Base-by-base conservation (phyloP, 2,113 vertebrate species). In the Numenius arquata region DNA sequence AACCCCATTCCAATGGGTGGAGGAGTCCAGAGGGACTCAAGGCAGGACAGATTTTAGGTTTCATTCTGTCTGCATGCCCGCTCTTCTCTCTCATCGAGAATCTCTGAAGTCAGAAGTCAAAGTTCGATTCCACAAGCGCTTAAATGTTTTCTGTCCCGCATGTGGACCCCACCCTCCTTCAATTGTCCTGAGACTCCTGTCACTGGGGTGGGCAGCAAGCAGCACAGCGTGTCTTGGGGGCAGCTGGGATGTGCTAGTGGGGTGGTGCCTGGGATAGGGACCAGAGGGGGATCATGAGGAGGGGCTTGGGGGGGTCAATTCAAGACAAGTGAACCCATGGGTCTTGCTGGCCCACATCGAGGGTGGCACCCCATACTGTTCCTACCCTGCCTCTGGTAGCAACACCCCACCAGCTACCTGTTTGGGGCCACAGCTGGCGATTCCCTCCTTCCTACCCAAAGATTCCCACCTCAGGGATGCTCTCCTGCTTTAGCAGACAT, bases 231-330 rank as follows among this genome's bases (percentile, higher is more conserved):
- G 15, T 52, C 34, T 29, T 65, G 32, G 3, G 26, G 23, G 40
- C 5, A 47, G 30, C 55, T 56, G 66, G 22, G 45, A 62, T 66
- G 32, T 27, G 27, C 50, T 56, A 18, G 50, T 52, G 23, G 72
- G 17, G 21, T 27, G 21, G 13, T 61, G 29, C 9, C 21, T 76
- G 52, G 63, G 48, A 68, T 73, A 40, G 72, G 21, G 21, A 40
- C 30, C 8, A 0, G 7, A 30, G 26, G 18, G 30, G 15, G 67
- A 66, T 47, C 0, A 0, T 34, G 30, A 90, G 14, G 41, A 71
- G n/a, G 36, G 25, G 30, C 27, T 38, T 72, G 12, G 17, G 15
- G 12, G 25, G 10, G 14, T 16, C 45, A 63, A 15, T 79, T 90
- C 72, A 17, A 76, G 45, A 73, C 2, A 18, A 90, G 36, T 26